These are phyloP conservation scores for Caenorhabditis wallacei DNA, from an alignment of 2,888 invertebrate genomes.

Conservation along the genomic window DNA sequence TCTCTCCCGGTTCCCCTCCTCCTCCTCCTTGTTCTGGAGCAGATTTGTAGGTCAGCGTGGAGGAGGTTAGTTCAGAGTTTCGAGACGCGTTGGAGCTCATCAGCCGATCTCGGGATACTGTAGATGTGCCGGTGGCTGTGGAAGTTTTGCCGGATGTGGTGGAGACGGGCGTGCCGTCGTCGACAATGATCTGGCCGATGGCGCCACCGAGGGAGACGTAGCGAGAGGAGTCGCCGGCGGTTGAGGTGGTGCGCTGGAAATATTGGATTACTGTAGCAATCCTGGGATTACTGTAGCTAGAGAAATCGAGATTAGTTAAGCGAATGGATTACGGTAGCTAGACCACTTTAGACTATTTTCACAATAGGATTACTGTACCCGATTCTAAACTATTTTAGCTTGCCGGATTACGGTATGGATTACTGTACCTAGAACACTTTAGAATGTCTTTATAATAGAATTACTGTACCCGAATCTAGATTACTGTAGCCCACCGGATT, in stretches of 20 bases:
- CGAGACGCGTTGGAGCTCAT: conserved; percentile 35
- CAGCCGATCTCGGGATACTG: conserved; percentile 34
- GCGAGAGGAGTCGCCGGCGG: conserved; percentile 53
- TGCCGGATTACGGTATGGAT: too few relatives aligned
- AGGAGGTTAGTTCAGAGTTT: conserved; percentile 55
- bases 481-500: too few relatives aligned
- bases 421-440: too few relatives aligned
- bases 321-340: too few relatives aligned
- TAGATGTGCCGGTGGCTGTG: conserved; percentile 46
- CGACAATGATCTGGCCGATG: conserved; percentile 50
- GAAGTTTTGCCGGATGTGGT: conserved; percentile 33
- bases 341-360: too few relatives aligned
- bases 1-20: conserved; percentile 35
- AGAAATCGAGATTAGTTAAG: too few relatives aligned
- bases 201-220: conserved; percentile 56
- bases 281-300: neutral
- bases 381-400: too few relatives aligned
- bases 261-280: too few relatives aligned
- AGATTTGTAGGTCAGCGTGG: conserved; percentile 62
- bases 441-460: too few relatives aligned
- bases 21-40: conserved; percentile 23
- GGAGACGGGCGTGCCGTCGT: conserved; percentile 4
- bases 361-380: too few relatives aligned
- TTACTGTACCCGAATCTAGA: too few relatives aligned
- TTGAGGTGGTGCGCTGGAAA: conserved; percentile 59